Base-by-base conservation (phyloP, 1,140 invertebrate species). In the Orius insidiosus region DNA sequence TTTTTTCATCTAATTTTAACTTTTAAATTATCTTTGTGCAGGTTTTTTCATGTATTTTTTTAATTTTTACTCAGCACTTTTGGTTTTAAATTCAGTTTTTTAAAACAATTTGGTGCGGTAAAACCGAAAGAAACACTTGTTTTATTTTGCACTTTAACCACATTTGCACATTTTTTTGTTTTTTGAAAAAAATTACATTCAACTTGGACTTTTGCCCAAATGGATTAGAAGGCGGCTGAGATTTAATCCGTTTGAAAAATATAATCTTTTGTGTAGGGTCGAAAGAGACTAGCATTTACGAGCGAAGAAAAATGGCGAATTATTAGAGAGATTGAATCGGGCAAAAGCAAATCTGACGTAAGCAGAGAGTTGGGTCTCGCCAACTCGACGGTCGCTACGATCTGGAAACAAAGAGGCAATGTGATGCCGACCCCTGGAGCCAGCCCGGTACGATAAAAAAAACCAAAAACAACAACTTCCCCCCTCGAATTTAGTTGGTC, bases 241-340 rank as follows among this genome's bases (percentile, higher is more conserved):
- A 36, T 36, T n/a, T n/a, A 36, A 36, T 3, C 5, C n/a, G 35
- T 36, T 4, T 36, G 35, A 15, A 13, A 13, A 15, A 3, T 5
- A 15, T 42, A 45, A 33, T 45, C 43, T 52, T 35, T 50, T 49
- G 7, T 31, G 19, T 65, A 72, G 70, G 70, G 69, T 63, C 68
- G 69, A 56, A 70, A 71, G 63, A 64, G 69, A 60, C 67, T 71
- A 53, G 69, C 69, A 54, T 71, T 71, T 66, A 70, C 68, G 55
- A 66, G 69, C 60, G 69, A 72, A 64, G 68, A 71, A 65, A 71
- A 71, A 65, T 69, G 70, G 65, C 68, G 70, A 63, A 70, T 71
- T 58, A 71, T 71, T 61, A 68, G 68, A 58, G 69, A 71, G 62
- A 70, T 70, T 53, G 68, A 70, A 58, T 63, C 65, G 42, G 68